Evolutionary conservation across 2,113 vertebrate genomes (phyloP), one percentile per base, ranked within the genome.

Genomic region (Rhadina sibilatrix): DNA sequence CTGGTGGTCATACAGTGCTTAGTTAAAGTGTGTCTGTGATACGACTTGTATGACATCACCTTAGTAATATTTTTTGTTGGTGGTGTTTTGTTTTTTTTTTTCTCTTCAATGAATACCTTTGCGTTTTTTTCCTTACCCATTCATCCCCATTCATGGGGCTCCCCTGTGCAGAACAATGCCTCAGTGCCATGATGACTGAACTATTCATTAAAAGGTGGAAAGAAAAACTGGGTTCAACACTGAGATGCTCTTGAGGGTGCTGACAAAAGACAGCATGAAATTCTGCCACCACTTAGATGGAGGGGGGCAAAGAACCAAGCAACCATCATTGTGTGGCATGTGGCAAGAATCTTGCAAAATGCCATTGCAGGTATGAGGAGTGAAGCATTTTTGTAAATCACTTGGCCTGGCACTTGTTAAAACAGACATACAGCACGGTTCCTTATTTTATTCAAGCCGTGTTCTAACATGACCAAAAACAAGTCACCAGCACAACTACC

Each of bases 261-360:
- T 89, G 60, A 60, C 50, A 40, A 54, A 80, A 76, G 82, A 21
- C 30, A 35, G 23, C 7, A 15, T 59, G 30, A 86, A 78, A 59
- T 19, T 13, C 54, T 90, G 33, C 65, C 19, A 47, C 57, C 11
- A 74, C 68, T 90, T 2, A 2, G 21, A 15, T 65, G 59, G 13
- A 91, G 19, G 1, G 19, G 68, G 12, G 28, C 27, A 83, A 88
- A 65, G 30, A 69, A 59, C 54, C 35, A 28, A 69, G 11, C 27
- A 54, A 47, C 78, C 38, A 11, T 75, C 31, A 18, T 13, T 57
- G 44, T n/a, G 52, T 1, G 1, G 53, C 47, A 16, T 9, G 53
- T 60, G 77, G n/a, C 61, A 69, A 91, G 42, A 77, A 33, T 89
- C 66, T 87, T 90, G 59, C 49, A 94, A 94, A 95, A 89, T 89